Percentiles rank a stretch among this genome's conserved stretches.
These are phyloP conservation scores for Habrosyne pyritoides DNA, from an alignment of 2,888 invertebrate species.

Conservation along the genomic window DNA sequence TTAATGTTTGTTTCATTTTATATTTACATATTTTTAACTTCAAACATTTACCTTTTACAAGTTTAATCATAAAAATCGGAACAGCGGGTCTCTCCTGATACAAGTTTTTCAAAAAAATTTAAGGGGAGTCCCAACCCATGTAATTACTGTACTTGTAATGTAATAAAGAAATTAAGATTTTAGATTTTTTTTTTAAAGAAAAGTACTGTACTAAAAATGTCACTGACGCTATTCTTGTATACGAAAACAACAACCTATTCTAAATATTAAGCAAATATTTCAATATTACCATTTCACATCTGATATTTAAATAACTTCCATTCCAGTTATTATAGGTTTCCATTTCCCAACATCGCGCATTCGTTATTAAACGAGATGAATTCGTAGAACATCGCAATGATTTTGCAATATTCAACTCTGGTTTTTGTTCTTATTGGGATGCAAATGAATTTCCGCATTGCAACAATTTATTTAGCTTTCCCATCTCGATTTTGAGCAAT, in stretches of 20 bases:
- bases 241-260: neutral
- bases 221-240: no score
- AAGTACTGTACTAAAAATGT: no score
- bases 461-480: constrained; percentile 3
- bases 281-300: neutral
- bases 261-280: neutral
- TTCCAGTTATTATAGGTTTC: neutral
- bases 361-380: constrained; percentile 1
- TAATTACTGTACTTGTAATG: no score
- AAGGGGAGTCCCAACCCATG: no score
- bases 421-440: constrained; percentile 13
- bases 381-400: neutral
- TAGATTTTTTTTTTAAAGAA: no score
- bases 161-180: no score
- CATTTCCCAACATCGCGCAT: neutral
- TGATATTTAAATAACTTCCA: neutral
- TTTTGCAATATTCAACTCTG: neutral
- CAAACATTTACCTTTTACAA: no score
- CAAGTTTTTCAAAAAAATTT: no score
- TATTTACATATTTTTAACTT: no score
- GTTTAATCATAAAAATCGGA: no score
- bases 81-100: no score
- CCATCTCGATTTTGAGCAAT: constrained; percentile 1
- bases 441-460: constrained; percentile 16
- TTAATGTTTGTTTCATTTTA: no score